Evolutionary conservation across 2,113 vertebrate genomes (phyloP).

Genomic region (Todiramphus chloris): DNA sequence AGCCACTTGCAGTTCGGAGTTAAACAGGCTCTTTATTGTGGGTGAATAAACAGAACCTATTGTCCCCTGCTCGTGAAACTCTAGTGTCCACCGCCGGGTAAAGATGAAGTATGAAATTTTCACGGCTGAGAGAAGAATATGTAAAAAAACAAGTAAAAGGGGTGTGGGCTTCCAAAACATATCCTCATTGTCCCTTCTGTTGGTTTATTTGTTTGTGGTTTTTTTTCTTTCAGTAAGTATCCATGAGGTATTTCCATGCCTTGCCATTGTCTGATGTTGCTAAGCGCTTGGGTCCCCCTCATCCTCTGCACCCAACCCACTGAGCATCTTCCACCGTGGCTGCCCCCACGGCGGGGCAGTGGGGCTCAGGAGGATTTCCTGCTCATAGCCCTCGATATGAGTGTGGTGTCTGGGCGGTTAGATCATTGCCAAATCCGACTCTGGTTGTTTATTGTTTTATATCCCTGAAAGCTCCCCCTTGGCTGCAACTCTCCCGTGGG

Average conservation of each 20-base stretch:
- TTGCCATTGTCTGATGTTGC: background rate
- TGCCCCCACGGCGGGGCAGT: rapidly evolving
- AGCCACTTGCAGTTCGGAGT: conserved; percentile 79
- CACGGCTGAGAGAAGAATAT: conserved; percentile 70
- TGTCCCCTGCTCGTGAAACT: conserved; percentile 81
- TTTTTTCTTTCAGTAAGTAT: background rate
- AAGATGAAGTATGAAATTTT: conserved; percentile 81
- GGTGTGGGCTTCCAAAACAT: conserved; percentile 46
- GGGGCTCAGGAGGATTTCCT: background rate
- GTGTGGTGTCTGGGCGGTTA: background rate
- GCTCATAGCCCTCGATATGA: background rate
- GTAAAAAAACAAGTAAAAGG: conserved; percentile 63
- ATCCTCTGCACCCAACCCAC: background rate
- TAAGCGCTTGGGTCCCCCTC: background rate
- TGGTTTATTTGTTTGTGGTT: background rate
- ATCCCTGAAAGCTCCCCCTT: background rate
- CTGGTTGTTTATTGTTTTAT: background rate
- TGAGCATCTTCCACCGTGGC: background rate
- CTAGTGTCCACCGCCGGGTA: conserved; percentile 76
- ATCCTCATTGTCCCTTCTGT: background rate
- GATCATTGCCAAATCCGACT: background rate
- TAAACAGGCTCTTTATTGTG: conserved; percentile 80
- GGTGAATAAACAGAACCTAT: conserved; percentile 80
- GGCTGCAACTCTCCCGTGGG: background rate
- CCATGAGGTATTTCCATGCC: background rate